These are phyloP conservation scores for Drosophila aldrichi DNA, from an alignment of 2,888 invertebrate genomes.

Conservation along the genomic window DNA sequence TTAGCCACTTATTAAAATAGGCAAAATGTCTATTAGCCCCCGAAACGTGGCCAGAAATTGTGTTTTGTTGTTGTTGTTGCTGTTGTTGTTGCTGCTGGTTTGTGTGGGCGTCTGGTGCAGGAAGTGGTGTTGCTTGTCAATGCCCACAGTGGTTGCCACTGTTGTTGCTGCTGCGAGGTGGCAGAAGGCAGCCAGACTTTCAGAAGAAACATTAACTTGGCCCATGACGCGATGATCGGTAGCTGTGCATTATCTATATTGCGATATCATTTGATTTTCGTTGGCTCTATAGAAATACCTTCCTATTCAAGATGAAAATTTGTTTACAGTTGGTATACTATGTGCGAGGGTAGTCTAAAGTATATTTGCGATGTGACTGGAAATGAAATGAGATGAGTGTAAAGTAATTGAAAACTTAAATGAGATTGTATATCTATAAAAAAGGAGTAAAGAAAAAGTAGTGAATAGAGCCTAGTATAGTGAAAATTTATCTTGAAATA, in stretches of 20 bases:
- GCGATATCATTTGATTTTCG: conserved; percentile 75
- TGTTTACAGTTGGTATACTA: neutral
- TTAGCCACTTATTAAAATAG: conserved; percentile 82
- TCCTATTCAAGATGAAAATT: neutral
- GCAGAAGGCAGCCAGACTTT: conserved; percentile 9
- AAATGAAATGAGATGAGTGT: too few relatives aligned
- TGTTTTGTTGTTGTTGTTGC: neutral
- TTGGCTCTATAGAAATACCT: neutral
- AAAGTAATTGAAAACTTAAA: too few relatives aligned
- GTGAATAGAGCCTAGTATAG: too few relatives aligned
- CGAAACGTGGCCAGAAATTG: conserved; percentile 49
- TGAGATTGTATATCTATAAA: too few relatives aligned
- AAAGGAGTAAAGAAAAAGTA: too few relatives aligned
- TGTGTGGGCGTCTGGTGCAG: conserved; percentile 48
- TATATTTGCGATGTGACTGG: too few relatives aligned
- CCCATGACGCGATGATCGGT: conserved; percentile 59
- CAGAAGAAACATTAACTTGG: conserved; percentile 38
- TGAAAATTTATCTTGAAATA: too few relatives aligned
- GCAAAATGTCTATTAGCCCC: conserved; percentile 76
- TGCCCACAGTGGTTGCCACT: conserved; percentile 21
- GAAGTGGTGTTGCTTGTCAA: conserved; percentile 33
- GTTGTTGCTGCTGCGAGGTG: neutral
- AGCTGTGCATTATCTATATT: conserved; percentile 58
- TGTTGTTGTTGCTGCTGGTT: neutral
- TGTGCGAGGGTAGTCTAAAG: neutral